Conservation (phyloP, 2,113 vertebrate genomes). For the Sitta europaea region DNA sequence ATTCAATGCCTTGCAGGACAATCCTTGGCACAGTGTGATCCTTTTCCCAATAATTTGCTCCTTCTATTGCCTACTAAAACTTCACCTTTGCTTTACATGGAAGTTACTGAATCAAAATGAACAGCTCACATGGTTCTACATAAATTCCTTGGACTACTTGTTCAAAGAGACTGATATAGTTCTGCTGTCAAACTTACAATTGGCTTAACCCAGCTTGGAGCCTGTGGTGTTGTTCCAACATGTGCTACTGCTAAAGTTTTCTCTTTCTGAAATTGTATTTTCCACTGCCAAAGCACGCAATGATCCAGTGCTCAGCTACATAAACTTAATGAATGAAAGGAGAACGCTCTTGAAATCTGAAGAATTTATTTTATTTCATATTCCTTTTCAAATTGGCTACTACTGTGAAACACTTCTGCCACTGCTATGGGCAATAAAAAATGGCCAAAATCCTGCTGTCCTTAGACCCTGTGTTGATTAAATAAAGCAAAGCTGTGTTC, state of each 20-base stretch:
- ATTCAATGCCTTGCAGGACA: background rate
- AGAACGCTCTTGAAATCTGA: background rate
- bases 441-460: background rate
- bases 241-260: slow-evolving; percentile 2
- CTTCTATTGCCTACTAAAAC: background rate
- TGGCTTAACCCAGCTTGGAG: slow-evolving; percentile 17
- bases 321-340: slow-evolving; percentile 1
- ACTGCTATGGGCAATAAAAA: background rate
- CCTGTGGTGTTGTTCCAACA: background rate
- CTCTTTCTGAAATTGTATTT: slow-evolving; percentile 4
- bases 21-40: background rate
- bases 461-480: background rate
- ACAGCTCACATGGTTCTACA: background rate
- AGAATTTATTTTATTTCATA: slow-evolving; percentile 4
- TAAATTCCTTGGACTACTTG: background rate
- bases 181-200: slow-evolving; percentile 4
- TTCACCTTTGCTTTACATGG: background rate
- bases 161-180: slow-evolving; percentile 6
- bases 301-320: background rate
- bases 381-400: background rate
- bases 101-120: background rate
- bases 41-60: background rate
- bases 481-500: background rate
- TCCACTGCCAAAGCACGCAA: slow-evolving; percentile 16
- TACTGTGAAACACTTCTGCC: background rate